Percentiles rank a stretch among this genome's conserved stretches.
phyloP scores from a whole-genome alignment of 2,113 vertebrate genomes.

The Poeciliopsis turrubarensis region DNA sequence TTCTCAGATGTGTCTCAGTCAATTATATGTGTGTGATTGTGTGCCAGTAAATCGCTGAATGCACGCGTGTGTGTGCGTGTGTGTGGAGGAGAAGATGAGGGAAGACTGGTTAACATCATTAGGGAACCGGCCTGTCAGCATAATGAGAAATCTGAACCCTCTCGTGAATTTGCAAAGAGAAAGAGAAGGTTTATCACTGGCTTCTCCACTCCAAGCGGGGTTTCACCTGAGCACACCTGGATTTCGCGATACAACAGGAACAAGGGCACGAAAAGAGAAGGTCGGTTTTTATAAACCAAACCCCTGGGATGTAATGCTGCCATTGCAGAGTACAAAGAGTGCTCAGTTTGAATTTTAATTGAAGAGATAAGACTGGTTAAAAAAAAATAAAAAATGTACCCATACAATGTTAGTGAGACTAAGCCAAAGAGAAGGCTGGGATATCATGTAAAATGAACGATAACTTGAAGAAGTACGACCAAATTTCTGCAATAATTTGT shows the following conservation, averaged over 20 bases:
- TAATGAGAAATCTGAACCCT: conserved; percentile 69
- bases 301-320: conserved; percentile 47
- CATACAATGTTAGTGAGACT: conserved; percentile 5
- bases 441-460: background rate
- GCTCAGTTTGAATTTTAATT: conserved; percentile 62
- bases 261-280: background rate
- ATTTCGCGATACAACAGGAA: conserved; percentile 20
- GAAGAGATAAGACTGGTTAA: conserved; percentile 43
- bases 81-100: conserved; percentile 56
- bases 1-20: conserved; percentile 31
- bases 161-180: conserved; percentile 43
- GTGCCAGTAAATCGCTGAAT: conserved; percentile 54
- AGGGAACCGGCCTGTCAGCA: conserved; percentile 64
- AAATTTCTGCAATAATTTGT: background rate
- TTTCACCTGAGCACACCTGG: conserved; percentile 27
- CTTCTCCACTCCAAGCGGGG: conserved; percentile 1
- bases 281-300: conserved; percentile 37
- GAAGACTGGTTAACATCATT: conserved; percentile 73
- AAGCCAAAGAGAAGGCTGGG: background rate
- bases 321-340: conserved; percentile 52
- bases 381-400: background rate
- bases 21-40: conserved; percentile 42
- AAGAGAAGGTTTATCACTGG: background rate
- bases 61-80: conserved; percentile 44
- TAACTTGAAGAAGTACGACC: background rate